Evolutionary conservation across 2,888 invertebrate species (phyloP).

Genomic region (Ophion costatus): DNA sequence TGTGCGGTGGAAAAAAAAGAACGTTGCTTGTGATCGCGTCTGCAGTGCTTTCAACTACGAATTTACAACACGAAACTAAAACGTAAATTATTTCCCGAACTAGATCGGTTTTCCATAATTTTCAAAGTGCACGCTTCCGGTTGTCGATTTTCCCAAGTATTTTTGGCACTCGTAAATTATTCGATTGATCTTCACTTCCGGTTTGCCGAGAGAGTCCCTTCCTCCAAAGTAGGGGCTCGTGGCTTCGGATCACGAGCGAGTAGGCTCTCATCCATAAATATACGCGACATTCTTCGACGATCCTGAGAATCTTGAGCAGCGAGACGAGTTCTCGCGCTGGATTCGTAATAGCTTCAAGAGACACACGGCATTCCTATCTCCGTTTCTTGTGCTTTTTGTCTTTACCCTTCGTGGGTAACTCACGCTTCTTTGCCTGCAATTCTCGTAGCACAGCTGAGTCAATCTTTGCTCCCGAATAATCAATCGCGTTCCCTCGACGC

Average conservation of each 20-base stretch:
- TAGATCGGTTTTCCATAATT: neutral
- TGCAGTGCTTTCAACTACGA: neutral
- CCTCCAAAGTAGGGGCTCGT: neutral
- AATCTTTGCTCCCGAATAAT: constrained; percentile 22
- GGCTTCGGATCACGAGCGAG: neutral
- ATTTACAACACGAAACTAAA: neutral
- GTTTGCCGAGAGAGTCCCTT: neutral
- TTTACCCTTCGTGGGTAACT: neutral
- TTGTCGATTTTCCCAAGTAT: neutral
- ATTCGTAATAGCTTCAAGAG: neutral
- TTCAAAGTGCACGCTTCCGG: neutral
- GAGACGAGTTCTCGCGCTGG: neutral
- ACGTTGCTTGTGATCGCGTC: neutral
- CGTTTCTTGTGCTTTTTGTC: constrained; percentile 20
- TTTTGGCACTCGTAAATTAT: neutral
- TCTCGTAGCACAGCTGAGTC: constrained; percentile 15
- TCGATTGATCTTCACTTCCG: neutral
- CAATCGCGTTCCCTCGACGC: neutral
- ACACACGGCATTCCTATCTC: constrained; percentile 25
- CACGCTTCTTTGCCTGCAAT: neutral
- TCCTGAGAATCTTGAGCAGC: constrained; percentile 34
- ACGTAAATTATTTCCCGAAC: neutral
- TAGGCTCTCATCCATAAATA: neutral
- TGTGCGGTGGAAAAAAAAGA: neutral
- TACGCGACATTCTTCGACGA: neutral